These are phyloP conservation scores for Acanthurus tractus DNA, from an alignment of 2,797 vertebrate genomes.

Conservation along the genomic window DNA sequence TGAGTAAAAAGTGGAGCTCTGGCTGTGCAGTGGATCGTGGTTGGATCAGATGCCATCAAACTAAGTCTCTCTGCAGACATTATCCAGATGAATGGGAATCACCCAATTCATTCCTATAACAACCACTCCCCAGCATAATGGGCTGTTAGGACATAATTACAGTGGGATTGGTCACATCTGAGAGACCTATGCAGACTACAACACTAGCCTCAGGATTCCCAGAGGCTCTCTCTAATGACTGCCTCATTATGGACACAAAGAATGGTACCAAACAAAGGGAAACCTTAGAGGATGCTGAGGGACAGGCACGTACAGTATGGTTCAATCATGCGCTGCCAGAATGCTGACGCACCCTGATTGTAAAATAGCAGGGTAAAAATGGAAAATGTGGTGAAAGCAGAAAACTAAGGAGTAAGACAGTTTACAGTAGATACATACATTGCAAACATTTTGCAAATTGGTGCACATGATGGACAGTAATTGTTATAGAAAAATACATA, in stretches of 20 bases:
- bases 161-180: conserved; percentile 73
- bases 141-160: conserved; percentile 76
- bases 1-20: neutral
- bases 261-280: conserved; percentile 71
- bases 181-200: conserved; percentile 71
- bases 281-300: conserved; percentile 62
- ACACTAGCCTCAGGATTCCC: conserved; percentile 70
- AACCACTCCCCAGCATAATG: conserved; percentile 62
- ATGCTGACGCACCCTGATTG: conserved; percentile 42
- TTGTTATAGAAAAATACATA: neutral
- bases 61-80: conserved; percentile 42
- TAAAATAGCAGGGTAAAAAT: conserved; percentile 39
- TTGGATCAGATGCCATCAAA: conserved; percentile 38
- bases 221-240: conserved; percentile 77
- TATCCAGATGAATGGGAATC: conserved; percentile 69
- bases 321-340: conserved; percentile 59
- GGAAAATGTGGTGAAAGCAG: neutral
- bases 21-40: neutral
- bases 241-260: conserved; percentile 81
- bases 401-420: neutral
- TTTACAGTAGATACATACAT: conserved; percentile 4
- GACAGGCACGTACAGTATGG: conserved; percentile 58
- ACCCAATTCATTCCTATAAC: conserved; percentile 52
- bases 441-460: neutral
- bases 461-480: neutral